Evolutionary conservation across 2,888 invertebrate species (phyloP).

Genomic region (Anaspis maculata): DNA sequence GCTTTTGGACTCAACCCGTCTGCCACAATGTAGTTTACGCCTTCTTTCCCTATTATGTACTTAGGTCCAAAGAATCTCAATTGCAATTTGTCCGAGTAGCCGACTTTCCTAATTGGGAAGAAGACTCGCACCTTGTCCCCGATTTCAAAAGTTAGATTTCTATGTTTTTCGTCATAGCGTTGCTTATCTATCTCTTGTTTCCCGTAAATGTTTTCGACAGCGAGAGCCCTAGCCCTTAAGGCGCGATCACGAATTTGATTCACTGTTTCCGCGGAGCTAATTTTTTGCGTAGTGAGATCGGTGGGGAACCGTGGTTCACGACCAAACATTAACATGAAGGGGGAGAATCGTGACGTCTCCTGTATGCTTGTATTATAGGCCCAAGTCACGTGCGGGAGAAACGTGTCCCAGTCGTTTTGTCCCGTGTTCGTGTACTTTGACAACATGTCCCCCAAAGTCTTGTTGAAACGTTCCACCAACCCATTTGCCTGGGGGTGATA

Average conservation of each 20-base stretch:
- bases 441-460: constrained; percentile 18
- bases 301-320: constrained; percentile 17
- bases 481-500: constrained; percentile 15
- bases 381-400: constrained; percentile 15
- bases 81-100: constrained; percentile 19
- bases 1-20: neutral
- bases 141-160: constrained; percentile 12
- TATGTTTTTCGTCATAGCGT: constrained; percentile 20
- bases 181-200: constrained; percentile 17
- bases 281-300: constrained; percentile 9
- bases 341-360: constrained; percentile 16
- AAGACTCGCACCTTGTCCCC: constrained; percentile 21
- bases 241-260: constrained; percentile 3
- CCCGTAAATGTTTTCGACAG: constrained; percentile 14
- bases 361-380: constrained; percentile 21
- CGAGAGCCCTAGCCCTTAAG: constrained; percentile 5
- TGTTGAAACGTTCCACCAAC: constrained; percentile 20
- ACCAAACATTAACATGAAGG: constrained; percentile 18
- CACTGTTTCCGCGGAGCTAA: neutral
- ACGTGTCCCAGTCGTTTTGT: constrained; percentile 12
- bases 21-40: constrained; percentile 14
- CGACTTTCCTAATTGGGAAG: constrained; percentile 19
- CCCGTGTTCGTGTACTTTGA: constrained; percentile 13
- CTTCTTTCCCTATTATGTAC: constrained; percentile 13
- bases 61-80: constrained; percentile 21